A percentile compares a stretch with the other conserved stretches of the same genome.
Evolutionary conservation across 2,888 invertebrate genomes (phyloP).

Genomic region (Xanthorhoe spadicearia): DNA sequence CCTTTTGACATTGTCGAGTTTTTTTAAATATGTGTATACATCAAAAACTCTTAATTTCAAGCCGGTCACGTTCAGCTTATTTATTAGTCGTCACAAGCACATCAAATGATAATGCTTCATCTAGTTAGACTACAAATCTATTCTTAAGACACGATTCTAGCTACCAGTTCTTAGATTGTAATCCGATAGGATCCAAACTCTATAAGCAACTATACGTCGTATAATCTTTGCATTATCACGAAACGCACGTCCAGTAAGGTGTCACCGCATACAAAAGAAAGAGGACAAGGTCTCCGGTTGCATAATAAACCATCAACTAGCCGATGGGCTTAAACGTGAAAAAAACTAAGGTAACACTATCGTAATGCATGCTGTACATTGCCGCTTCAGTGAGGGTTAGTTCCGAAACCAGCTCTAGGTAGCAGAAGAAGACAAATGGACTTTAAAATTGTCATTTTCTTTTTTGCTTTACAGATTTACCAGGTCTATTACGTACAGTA

Average conservation of each 20-base stretch:
- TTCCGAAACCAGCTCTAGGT: no score
- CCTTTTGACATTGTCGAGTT: no score
- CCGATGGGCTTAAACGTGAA: slow-evolving; percentile 59
- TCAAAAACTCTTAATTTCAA: no score
- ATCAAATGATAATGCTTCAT: not conserved
- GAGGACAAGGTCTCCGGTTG: slow-evolving; percentile 77
- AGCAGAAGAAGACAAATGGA: no score
- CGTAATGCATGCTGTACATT: not conserved
- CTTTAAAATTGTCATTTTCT: not conserved
- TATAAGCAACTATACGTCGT: slow-evolving; percentile 33
- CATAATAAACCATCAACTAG: slow-evolving; percentile 69
- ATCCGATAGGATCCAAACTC: not conserved
- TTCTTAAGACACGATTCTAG: not conserved
- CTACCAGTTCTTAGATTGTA: not conserved
- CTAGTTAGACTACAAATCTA: not conserved
- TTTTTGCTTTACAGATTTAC: no score
- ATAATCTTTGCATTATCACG: slow-evolving; percentile 56
- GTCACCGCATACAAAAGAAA: slow-evolving; percentile 72
- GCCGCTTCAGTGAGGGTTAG: not conserved
- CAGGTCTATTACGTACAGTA: no score
- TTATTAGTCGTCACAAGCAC: not conserved
- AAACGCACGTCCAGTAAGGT: slow-evolving; percentile 52
- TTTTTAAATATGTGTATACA: no score
- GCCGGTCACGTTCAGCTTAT: no score
- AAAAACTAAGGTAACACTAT: slow-evolving; percentile 7